Evolutionary conservation across 2,113 vertebrate genomes (phyloP).

Genomic region (Peromyscus maniculatus): DNA sequence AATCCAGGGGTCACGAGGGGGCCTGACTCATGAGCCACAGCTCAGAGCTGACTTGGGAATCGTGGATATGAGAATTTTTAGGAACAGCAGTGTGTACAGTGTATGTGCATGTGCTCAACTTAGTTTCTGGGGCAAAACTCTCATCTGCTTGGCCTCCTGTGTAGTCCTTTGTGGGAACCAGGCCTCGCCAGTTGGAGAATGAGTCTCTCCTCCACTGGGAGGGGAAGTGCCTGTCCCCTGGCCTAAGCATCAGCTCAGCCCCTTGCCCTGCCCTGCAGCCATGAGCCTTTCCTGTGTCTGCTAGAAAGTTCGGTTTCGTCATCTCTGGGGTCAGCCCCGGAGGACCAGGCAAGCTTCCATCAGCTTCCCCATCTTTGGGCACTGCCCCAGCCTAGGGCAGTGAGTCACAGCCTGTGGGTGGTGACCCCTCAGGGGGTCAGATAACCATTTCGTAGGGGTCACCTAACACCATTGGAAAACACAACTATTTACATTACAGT

Average conservation of each 20-base stretch:
- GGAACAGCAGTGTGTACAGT: background rate
- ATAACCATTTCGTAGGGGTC: background rate
- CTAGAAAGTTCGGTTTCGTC: conserved; percentile 17
- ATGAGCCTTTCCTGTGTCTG: background rate
- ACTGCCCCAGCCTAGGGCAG: background rate
- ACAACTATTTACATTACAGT: background rate
- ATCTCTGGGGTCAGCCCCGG: conserved; percentile 34
- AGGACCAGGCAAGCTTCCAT: background rate
- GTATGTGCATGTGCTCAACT: background rate
- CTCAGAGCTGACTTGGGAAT: conserved; percentile 17
- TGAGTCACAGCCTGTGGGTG: background rate
- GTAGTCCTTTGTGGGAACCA: background rate
- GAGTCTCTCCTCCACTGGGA: background rate
- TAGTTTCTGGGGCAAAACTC: background rate
- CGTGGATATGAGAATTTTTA: conserved; percentile 14
- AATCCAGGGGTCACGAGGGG: conserved; percentile 5
- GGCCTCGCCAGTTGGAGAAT: background rate
- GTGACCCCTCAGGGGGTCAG: background rate
- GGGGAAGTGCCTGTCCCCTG: background rate
- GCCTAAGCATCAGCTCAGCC: background rate
- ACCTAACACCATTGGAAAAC: background rate
- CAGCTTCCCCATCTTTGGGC: conserved; percentile 35
- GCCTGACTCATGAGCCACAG: background rate
- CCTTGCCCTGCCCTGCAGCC: background rate
- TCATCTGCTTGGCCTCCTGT: background rate